Evolutionary conservation across 2,113 vertebrate genomes (phyloP).

Genomic region (Heloderma charlesbogerti): DNA sequence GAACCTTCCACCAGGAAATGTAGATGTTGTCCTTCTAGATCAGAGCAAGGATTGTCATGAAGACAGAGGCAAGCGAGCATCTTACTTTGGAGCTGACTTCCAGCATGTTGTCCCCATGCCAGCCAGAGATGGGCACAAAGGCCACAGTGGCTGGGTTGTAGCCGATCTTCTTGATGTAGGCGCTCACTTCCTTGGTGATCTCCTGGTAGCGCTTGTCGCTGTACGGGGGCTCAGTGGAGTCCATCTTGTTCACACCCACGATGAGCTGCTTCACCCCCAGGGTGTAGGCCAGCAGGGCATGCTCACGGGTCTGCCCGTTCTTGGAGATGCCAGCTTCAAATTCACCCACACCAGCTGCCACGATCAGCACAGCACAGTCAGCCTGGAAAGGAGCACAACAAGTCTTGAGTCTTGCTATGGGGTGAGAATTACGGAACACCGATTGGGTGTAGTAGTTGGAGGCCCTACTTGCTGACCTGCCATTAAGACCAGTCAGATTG

Average conservation of each 20-base stretch:
- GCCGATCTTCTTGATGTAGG: constrained; percentile 89
- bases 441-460: too few species aligned
- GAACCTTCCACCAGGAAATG: not conserved
- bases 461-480: too few species aligned
- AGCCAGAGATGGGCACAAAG: constrained; percentile 88
- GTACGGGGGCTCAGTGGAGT: constrained; percentile 85
- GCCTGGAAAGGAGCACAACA: constrained; percentile 66
- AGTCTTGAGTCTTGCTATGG: not conserved
- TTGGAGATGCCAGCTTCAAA: constrained; percentile 88
- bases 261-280: constrained; percentile 89
- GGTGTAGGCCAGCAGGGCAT: constrained; percentile 85
- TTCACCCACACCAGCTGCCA: constrained; percentile 82
- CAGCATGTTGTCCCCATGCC: constrained; percentile 91
- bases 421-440: too few species aligned
- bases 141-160: constrained; percentile 85
- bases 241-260: constrained; percentile 89
- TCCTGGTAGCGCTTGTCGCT: constrained; percentile 84
- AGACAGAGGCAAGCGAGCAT: not conserved
- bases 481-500: too few species aligned
- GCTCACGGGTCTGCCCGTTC: constrained; percentile 85
- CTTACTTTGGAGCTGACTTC: constrained; percentile 87
- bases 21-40: too few species aligned
- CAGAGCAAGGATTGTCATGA: too few species aligned
- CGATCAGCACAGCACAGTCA: constrained; percentile 84
- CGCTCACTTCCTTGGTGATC: constrained; percentile 86